Evolutionary conservation across 2,888 invertebrate species (phyloP), one percentile per base, ranked within the genome.

Genomic region (Cremastinae sp.): DNA sequence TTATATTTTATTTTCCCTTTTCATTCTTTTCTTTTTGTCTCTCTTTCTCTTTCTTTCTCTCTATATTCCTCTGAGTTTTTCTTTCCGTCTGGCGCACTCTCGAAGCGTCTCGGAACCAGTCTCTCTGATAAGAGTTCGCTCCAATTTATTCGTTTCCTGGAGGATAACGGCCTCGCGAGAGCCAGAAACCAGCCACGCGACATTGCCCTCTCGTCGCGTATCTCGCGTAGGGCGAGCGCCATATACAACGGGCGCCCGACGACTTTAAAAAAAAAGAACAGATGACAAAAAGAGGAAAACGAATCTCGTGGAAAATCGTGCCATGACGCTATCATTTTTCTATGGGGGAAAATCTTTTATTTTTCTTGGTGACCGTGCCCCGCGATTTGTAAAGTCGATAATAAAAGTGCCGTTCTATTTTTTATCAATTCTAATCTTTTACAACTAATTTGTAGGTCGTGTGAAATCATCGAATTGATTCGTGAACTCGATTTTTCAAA

Each of bases 141-240:
- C 76, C 77, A 81, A 82, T 83, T 83, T 82, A 83, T 82, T 82
- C 82, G 74, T 81, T 81, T 80, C 79, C 82, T 78, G 77, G 72
- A 74, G 80, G 80, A 82, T 80, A 81, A 80, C 80, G 72, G 79
- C 78, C 74, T 65, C 68, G 68, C 70, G 56, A 35, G 22, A 41
- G 45, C 37, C 56, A 37, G 45, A 68, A 75, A 76, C 75, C 72
- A 69, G 72, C 68, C 75, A 72, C 72, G 75, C 72, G 75, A 72
- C 75, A 59, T 76, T 76, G 72, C 72, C 72, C 68, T 64, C 62
- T 41, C 37, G 16, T 37, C 49, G 45, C 55, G 18, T 59, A 14
- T 51, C 59, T 59, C 61, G 43, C 28, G 55, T n/a, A 45, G 66
- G 55, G 66, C 45, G 66, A 43, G 41, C 65, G 41, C 20, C 45